These are phyloP conservation scores for Isaurus tuberculatus DNA, from an alignment of 92 coral and sea anemone genomes.

Conservation along the genomic window DNA sequence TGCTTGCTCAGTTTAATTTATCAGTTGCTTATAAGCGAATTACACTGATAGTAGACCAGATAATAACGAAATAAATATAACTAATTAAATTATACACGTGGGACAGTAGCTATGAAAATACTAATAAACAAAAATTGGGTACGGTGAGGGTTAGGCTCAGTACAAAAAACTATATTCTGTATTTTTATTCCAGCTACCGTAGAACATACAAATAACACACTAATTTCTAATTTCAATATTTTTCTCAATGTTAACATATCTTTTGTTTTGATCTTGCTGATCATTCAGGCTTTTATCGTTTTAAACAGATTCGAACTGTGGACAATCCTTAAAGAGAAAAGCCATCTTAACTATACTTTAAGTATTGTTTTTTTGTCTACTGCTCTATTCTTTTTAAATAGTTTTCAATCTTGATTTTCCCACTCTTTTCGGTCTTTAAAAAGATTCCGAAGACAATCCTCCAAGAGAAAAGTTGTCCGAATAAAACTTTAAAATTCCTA, in stretches of 20 bases:
- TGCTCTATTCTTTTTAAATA: too few relatives aligned
- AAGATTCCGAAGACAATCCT: too few relatives aligned
- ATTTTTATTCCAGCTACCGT: not conserved
- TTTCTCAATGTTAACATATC: not conserved
- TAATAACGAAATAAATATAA: not conserved
- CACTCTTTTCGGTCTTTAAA: too few relatives aligned
- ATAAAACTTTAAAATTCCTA: too few relatives aligned
- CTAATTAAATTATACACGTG: not conserved
- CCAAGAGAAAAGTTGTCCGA: too few relatives aligned
- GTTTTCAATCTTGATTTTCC: too few relatives aligned
- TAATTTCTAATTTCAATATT: not conserved
- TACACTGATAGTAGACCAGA: not conserved
- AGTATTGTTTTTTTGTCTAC: too few relatives aligned
- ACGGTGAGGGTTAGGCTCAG: too few relatives aligned
- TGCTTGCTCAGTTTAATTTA: conserved; percentile 18
- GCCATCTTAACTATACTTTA: too few relatives aligned
- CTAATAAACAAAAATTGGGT: too few relatives aligned
- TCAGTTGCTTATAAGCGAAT: conserved; percentile 12
- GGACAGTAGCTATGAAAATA: not conserved
- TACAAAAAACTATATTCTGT: not conserved
- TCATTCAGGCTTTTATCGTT: not conserved
- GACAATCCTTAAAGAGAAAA: too few relatives aligned
- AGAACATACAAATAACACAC: not conserved
- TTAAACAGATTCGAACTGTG: too few relatives aligned
- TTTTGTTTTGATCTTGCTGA: not conserved